A percentile compares a stretch with the other conserved stretches of the same genome.
Conservation (phyloP, 2,888 invertebrate genomes). For the Ecliptopera silaceata region DNA sequence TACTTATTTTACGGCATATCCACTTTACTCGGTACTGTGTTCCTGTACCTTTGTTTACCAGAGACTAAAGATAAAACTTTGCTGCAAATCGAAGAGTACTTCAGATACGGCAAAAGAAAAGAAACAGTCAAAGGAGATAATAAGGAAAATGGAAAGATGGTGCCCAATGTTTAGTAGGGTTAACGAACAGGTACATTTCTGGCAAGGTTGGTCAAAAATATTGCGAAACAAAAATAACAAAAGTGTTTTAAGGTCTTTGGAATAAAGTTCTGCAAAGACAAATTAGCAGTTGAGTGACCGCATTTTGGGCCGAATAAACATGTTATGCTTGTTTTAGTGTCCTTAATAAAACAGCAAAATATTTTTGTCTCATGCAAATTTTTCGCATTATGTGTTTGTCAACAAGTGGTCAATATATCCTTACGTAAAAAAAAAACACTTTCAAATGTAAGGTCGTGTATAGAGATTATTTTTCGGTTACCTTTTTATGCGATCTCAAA, state of each 20-base stretch:
- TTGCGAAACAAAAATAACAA: background rate
- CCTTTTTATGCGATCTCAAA: too few species aligned
- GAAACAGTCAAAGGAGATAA: slow-evolving; percentile 24
- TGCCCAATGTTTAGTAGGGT: slow-evolving; percentile 26
- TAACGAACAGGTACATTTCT: background rate
- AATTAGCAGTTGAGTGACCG: slow-evolving; percentile 12
- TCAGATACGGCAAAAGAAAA: slow-evolving; percentile 62
- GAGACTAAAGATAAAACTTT: slow-evolving; percentile 87
- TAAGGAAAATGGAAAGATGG: slow-evolving; percentile 41
- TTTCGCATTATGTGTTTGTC: too few species aligned
- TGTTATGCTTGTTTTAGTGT: background rate
- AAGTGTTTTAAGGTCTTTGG: background rate
- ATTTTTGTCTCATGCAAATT: background rate
- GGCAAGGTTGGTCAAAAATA: background rate
- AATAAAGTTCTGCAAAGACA: too few species aligned
- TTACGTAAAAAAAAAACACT: too few species aligned
- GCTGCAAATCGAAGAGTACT: slow-evolving; percentile 85
- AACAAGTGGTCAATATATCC: too few species aligned
- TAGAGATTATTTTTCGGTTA: too few species aligned
- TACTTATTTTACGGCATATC: slow-evolving; percentile 85
- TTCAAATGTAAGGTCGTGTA: too few species aligned
- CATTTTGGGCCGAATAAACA: background rate
- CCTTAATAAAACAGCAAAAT: background rate
- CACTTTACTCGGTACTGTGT: slow-evolving; percentile 83
- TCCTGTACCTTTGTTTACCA: slow-evolving; percentile 84